Percentiles rank a stretch among this genome's conserved stretches.
Evolutionary conservation across 2,888 invertebrate genomes (phyloP).

Genomic region (Apodemia mormo): DNA sequence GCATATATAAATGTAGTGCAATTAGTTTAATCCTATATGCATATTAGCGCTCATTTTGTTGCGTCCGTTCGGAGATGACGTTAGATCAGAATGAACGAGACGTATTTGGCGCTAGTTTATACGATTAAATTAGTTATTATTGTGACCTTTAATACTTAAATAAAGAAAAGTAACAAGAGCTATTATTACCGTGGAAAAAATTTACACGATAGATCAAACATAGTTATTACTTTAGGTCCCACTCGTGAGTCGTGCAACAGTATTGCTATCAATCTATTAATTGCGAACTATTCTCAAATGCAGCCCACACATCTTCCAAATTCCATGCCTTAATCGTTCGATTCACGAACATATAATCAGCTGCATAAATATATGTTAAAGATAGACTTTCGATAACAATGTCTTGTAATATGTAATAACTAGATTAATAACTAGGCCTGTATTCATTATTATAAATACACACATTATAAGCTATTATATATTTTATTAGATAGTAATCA

Average conservation of each 20-base stretch:
- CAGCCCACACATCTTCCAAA: conserved; percentile 21
- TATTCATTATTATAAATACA: background rate
- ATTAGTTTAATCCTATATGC: no score
- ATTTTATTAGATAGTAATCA: no score
- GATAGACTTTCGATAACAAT: background rate
- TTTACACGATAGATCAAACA: background rate
- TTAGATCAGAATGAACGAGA: no score
- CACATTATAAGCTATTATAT: no score
- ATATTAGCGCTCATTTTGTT: no score
- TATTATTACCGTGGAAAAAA: no score
- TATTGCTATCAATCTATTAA: conserved; percentile 25
- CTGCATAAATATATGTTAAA: background rate
- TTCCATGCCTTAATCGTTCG: conserved; percentile 7
- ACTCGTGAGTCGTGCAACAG: conserved; percentile 19
- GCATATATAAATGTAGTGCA: no score
- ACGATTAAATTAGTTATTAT: no score
- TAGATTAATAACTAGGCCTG: background rate
- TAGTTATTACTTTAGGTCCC: background rate
- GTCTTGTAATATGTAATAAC: background rate
- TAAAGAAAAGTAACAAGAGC: no score
- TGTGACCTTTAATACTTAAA: no score
- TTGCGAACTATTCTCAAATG: conserved; percentile 28
- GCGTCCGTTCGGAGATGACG: no score
- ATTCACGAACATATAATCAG: conserved; percentile 23
- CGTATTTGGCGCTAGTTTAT: no score